Evolutionary conservation across 2,888 invertebrate species (phyloP).

Genomic region (Pandemis cinnamomeana): DNA sequence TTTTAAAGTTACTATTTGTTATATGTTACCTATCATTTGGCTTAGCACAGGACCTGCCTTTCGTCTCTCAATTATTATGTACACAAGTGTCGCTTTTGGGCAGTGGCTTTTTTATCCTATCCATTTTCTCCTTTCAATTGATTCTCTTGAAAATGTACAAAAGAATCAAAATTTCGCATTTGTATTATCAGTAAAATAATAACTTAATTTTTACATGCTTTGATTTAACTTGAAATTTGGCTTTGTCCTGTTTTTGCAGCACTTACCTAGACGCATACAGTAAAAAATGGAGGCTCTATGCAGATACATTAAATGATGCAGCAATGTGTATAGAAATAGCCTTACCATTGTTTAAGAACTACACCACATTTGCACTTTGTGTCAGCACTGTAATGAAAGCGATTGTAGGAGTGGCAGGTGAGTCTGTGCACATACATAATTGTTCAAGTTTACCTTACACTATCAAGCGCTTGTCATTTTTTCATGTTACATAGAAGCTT

Average conservation of each 20-base stretch:
- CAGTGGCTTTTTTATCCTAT: too few relatives aligned
- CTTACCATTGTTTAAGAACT: constrained; percentile 88
- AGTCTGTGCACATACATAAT: constrained; percentile 6
- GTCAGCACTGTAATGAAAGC: constrained; percentile 91
- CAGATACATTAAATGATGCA: constrained; percentile 95
- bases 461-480: background rate
- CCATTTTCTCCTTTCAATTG: too few relatives aligned
- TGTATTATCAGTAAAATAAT: too few relatives aligned
- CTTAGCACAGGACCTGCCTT: too few relatives aligned
- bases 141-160: too few relatives aligned
- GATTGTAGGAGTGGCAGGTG: constrained; percentile 95
- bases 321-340: constrained; percentile 95
- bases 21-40: too few relatives aligned
- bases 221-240: background rate
- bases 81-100: too few relatives aligned
- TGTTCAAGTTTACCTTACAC: background rate
- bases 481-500: too few relatives aligned
- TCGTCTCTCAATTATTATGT: too few relatives aligned
- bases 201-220: background rate
- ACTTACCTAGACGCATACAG: constrained; percentile 94
- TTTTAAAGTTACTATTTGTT: too few relatives aligned
- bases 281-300: constrained; percentile 97
- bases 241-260: constrained; percentile 66
- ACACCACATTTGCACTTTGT: constrained; percentile 87
- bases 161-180: too few relatives aligned